phyloP scores from a whole-genome alignment of 2,888 invertebrate species.

The Uropetala carovei region DNA sequence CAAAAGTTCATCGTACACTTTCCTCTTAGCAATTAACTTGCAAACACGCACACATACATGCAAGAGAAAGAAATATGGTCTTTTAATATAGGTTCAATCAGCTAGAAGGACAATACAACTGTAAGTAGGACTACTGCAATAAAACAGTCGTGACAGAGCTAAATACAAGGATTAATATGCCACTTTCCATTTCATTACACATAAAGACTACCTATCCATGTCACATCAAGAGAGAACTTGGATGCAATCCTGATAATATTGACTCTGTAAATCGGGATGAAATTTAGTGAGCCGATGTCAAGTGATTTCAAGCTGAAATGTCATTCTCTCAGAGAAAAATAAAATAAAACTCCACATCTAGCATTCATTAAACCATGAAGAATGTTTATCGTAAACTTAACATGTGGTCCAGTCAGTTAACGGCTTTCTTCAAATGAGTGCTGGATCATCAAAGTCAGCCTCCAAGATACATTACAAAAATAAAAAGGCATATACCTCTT shows the following conservation, averaged over 20 bases:
- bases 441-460: slow-evolving; percentile 41
- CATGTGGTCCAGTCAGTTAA: slow-evolving; percentile 32
- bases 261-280: neutral
- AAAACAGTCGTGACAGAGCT: slow-evolving; percentile 19
- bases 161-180: neutral
- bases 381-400: slow-evolving; percentile 35
- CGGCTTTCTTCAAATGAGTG: slow-evolving; percentile 30
- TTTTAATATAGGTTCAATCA: slow-evolving; percentile 31
- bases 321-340: neutral
- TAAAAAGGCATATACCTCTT: slow-evolving; percentile 48
- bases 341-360: slow-evolving; percentile 1
- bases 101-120: slow-evolving; percentile 29
- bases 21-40: slow-evolving; percentile 43
- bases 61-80: slow-evolving; percentile 31
- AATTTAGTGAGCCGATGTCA: neutral
- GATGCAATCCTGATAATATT: slow-evolving; percentile 10
- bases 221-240: slow-evolving; percentile 26
- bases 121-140: slow-evolving; percentile 28
- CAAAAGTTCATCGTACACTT: slow-evolving; percentile 60
- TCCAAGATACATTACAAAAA: slow-evolving; percentile 50
- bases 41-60: slow-evolving; percentile 56
- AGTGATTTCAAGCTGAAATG: slow-evolving; percentile 6
- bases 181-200: slow-evolving; percentile 42
- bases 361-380: slow-evolving; percentile 8
- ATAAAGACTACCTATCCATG: slow-evolving; percentile 31